Evolutionary conservation across 1,140 invertebrate genomes (phyloP), one percentile per base, ranked within the genome.

Genomic region (Rhopalosiphum padi): DNA sequence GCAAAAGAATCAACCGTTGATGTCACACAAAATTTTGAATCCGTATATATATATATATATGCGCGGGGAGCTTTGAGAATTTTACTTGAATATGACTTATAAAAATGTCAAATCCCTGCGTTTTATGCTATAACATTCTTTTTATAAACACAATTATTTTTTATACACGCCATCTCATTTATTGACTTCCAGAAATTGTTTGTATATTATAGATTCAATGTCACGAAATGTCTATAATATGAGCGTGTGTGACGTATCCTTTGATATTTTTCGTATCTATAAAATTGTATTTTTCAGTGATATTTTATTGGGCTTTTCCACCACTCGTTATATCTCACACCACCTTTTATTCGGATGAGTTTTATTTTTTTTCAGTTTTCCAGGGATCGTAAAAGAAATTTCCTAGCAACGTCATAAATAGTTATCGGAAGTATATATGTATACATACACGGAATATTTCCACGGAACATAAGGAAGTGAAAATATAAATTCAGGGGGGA

Each of bases 321-420:
- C n/a, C n/a, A 68, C 60, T 15, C 30, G 30, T 77, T n/a, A 77
- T n/a, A 6, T 2, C 60, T 77, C 15, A n/a, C 60, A 77, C 60
- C 60, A 77, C 30, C 60, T 77, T 77, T n/a, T n/a, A 68, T 68
- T n/a, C 4, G 60, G 15, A 15, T 77, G 60, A 22, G 60, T 77
- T 77, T n/a, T 77, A 77, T 51, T n/a, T 30, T 60, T 35, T 77
- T 77, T 77, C 30, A n/a, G 30, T 77, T 77, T 77, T 77, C 18
- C 15, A 6, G 60, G 30, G 60, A 77, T 77, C 60, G 23, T 77
- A 77, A n/a, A 77, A 77, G 30, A 77, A 77, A n/a, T 77, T 77
- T 77, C 15, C n/a, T 77, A 77, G 60, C n/a, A n/a, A n/a, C 60
- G 60, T 77, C 60, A 77, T 77, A 77, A 77, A 77, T 77, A 77